phyloP scores from a whole-genome alignment of 2,888 invertebrate species.

The Phortica okadai region DNA sequence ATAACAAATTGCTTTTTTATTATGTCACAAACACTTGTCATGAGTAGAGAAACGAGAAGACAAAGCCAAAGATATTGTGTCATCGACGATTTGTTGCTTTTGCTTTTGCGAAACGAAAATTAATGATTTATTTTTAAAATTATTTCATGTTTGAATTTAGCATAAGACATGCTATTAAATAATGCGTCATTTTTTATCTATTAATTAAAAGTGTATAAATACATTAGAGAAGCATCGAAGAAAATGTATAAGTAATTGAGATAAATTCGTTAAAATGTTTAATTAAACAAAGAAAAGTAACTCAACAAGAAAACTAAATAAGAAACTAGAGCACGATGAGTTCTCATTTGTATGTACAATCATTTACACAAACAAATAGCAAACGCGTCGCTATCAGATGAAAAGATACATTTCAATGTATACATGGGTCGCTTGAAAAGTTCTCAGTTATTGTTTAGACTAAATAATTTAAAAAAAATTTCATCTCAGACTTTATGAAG shows the following conservation, averaged over 20 bases:
- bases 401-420: slow-evolving; percentile 4
- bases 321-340: background rate
- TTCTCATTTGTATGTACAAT: too few relatives aligned
- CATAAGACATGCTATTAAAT: background rate
- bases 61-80: slow-evolving; percentile 14
- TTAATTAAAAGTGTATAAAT: background rate
- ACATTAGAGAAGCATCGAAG: too few relatives aligned
- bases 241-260: background rate
- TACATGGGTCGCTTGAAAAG: background rate
- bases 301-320: background rate
- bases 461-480: too few relatives aligned
- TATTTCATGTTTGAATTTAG: slow-evolving; percentile 1
- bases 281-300: background rate
- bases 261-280: background rate
- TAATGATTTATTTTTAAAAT: slow-evolving; percentile 2
- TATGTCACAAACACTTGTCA: slow-evolving; percentile 43
- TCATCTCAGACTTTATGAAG: too few relatives aligned
- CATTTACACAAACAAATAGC: too few relatives aligned
- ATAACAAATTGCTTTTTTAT: slow-evolving; percentile 30
- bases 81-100: slow-evolving; percentile 6
- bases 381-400: background rate
- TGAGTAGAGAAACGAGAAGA: slow-evolving; percentile 32
- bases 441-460: too few relatives aligned
- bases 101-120: background rate
- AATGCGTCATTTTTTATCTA: background rate